These are phyloP conservation scores for Petrocephalus zakoni DNA, from an alignment of 2,113 vertebrate genomes.

Conservation along the genomic window DNA sequence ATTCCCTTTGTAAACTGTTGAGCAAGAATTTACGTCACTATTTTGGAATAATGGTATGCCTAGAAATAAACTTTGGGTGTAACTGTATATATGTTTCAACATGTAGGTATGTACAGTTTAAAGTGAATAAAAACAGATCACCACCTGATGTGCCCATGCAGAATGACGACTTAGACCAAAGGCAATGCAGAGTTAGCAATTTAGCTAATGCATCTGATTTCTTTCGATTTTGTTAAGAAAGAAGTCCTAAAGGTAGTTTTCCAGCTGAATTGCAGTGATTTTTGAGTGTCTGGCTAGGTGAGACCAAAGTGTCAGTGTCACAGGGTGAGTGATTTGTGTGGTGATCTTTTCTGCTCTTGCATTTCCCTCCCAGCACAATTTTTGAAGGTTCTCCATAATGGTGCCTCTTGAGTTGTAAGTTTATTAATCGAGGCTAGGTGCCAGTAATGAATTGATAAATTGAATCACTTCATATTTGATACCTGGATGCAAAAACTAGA, in stretches of 20 bases:
- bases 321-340: background rate
- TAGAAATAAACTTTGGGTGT: background rate
- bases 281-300: background rate
- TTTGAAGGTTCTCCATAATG: background rate
- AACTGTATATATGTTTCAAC: background rate
- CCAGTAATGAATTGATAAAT: background rate
- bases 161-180: background rate
- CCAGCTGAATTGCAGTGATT: background rate
- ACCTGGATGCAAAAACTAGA: background rate
- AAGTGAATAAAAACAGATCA: background rate
- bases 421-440: too few species aligned
- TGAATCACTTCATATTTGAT: background rate
- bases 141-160: background rate
- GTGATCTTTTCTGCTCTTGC: background rate
- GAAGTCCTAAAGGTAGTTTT: background rate
- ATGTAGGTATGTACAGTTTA: background rate
- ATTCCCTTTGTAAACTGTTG: background rate
- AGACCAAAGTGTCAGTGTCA: background rate
- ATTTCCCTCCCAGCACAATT: background rate
- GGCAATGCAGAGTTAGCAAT: background rate
- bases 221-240: background rate
- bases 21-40: background rate
- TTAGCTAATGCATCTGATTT: background rate
- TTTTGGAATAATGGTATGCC: background rate
- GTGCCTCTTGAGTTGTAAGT: background rate